Evolutionary conservation across 1,140 invertebrate genomes (phyloP).

Genomic region (Diachasmimorpha longicaudata): DNA sequence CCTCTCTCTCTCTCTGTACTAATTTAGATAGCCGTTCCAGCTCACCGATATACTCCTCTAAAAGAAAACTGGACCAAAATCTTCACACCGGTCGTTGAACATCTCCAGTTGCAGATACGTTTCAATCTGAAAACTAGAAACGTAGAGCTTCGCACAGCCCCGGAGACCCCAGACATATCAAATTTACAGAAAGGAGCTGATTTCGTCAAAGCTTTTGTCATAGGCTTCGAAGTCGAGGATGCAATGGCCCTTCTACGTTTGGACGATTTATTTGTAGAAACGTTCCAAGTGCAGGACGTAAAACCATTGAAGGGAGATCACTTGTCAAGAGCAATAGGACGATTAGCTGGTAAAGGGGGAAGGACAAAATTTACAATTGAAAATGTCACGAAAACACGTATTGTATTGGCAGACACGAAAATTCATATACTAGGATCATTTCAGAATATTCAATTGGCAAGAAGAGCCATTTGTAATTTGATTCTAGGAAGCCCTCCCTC

Average conservation of each 20-base stretch:
- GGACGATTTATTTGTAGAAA: conserved; percentile 97
- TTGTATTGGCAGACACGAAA: conserved; percentile 95
- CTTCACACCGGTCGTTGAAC: conserved; percentile 94
- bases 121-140: conserved; percentile 93
- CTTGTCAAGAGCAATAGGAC: conserved; percentile 91
- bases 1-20: neutral
- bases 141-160: conserved; percentile 81
- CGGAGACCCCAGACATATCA: conserved; percentile 84
- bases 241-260: conserved; percentile 92
- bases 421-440: conserved; percentile 98
- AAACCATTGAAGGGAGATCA: conserved; percentile 97
- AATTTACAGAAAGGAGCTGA: conserved; percentile 97
- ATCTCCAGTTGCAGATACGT: conserved; percentile 91
- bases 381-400: conserved; percentile 98
- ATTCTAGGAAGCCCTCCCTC: conserved; percentile 95
- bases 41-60: conserved; percentile 86
- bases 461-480: conserved; percentile 95
- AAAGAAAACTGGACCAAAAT: conserved; percentile 98
- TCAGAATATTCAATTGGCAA: conserved; percentile 95
- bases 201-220: conserved; percentile 96
- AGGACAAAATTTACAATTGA: conserved; percentile 98
- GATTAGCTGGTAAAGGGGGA: conserved; percentile 96
- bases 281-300: conserved; percentile 97
- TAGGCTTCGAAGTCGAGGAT: conserved; percentile 98
- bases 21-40: conserved; percentile 70